A percentile compares a stretch with the other conserved stretches of the same genome.
These are phyloP conservation scores for Cryptotis parvus DNA, from an alignment of 2,113 vertebrate species.

Conservation along the genomic window DNA sequence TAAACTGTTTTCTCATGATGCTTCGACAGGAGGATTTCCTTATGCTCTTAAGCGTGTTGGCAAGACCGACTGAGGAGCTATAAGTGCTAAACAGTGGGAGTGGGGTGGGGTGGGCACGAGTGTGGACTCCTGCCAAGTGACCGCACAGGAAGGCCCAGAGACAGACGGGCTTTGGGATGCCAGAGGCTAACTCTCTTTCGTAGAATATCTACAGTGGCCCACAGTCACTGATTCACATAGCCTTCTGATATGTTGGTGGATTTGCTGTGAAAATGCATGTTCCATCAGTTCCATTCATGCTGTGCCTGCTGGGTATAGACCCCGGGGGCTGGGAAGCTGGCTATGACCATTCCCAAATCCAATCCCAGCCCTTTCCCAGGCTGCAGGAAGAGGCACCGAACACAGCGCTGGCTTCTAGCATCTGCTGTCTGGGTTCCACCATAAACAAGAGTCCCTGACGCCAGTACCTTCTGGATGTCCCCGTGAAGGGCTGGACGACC, in stretches of 20 bases:
- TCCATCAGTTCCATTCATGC: not conserved
- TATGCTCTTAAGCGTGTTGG: no score
- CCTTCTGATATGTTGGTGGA: not conserved
- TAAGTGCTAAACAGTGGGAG: not conserved
- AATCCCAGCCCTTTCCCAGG: not conserved
- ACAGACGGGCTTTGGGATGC: not conserved
- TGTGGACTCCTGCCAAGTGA: not conserved
- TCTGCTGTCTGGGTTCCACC: not conserved
- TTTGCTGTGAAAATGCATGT: not conserved
- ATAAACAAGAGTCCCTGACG: accelerated
- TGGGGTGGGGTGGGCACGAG: not conserved
- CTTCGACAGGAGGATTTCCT: not conserved
- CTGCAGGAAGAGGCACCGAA: not conserved
- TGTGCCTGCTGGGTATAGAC: not conserved
- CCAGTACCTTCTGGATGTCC: conserved; percentile 94
- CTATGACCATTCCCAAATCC: not conserved
- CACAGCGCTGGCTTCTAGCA: no score
- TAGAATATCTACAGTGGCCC: not conserved
- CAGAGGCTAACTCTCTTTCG: not conserved
- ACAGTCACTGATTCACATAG: no score
- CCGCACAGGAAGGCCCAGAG: not conserved
- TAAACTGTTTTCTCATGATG: no score
- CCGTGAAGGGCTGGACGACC: conserved; percentile 91
- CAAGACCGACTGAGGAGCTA: not conserved
- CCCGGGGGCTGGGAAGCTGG: not conserved